Conservation (phyloP, 2,113 vertebrate species). For the Brachypteracias leptosomus region DNA sequence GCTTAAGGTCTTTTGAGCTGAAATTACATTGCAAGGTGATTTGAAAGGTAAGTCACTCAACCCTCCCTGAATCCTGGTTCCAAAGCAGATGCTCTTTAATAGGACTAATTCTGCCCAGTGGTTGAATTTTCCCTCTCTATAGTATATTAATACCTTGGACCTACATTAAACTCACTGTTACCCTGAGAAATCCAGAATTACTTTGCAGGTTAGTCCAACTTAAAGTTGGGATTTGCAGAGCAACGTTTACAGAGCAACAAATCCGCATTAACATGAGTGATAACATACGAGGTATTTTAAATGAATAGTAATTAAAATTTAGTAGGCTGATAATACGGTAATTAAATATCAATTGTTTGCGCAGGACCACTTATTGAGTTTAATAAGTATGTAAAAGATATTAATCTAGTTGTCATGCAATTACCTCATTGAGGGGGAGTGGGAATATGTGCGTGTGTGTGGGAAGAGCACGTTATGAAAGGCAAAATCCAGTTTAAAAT, state of each 20-base stretch:
- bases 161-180: not conserved
- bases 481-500: constrained; percentile 28
- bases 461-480: constrained; percentile 60
- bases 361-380: constrained; percentile 67
- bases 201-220: not conserved
- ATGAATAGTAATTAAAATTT: constrained; percentile 76
- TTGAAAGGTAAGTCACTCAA: not conserved
- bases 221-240: constrained; percentile 35
- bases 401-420: constrained; percentile 72
- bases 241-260: constrained; percentile 57
- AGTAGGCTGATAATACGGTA: constrained; percentile 72
- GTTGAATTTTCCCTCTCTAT: not conserved
- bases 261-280: constrained; percentile 48
- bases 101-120: not conserved
- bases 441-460: constrained; percentile 27
- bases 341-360: constrained; percentile 77
- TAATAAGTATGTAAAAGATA: constrained; percentile 74
- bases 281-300: constrained; percentile 69
- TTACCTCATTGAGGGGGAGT: constrained; percentile 68
- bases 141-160: not conserved
- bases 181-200: not conserved
- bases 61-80: not conserved
- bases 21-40: not conserved
- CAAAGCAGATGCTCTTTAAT: not conserved
- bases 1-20: not conserved